Evolutionary conservation across 2,888 invertebrate genomes (phyloP).

Genomic region (Eumacrocentrus americanus): DNA sequence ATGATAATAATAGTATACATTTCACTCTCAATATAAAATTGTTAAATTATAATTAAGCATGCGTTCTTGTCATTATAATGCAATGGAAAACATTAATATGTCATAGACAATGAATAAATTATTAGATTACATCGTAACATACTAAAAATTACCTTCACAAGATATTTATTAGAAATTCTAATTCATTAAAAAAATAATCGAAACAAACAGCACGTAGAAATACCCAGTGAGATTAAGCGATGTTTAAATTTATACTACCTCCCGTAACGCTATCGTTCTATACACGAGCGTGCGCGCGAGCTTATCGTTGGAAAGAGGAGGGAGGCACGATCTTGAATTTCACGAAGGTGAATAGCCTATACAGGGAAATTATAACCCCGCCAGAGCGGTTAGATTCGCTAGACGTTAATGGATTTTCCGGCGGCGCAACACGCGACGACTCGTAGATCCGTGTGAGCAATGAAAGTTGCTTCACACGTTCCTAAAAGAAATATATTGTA

Average conservation of each 20-base stretch:
- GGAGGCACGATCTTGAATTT: slow-evolving; percentile 8
- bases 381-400: slow-evolving; percentile 9
- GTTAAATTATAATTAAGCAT: too few species aligned
- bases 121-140: too few species aligned
- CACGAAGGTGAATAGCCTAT: neutral
- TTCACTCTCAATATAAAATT: too few species aligned
- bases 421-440: slow-evolving; percentile 18
- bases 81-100: too few species aligned
- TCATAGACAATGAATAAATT: too few species aligned
- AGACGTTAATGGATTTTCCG: slow-evolving; percentile 24
- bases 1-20: too few species aligned
- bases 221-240: neutral
- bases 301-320: slow-evolving; percentile 1
- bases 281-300: neutral
- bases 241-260: neutral
- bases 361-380: slow-evolving; percentile 24
- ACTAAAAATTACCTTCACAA: neutral
- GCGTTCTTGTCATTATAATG: too few species aligned
- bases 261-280: neutral
- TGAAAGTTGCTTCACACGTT: too few species aligned
- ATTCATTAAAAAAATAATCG: neutral
- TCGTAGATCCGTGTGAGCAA: neutral
- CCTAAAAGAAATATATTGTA: too few species aligned
- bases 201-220: neutral
- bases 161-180: neutral